These are phyloP conservation scores for Caenorhabditis japonica DNA, from an alignment of 2,888 invertebrate species.

Conservation along the genomic window DNA sequence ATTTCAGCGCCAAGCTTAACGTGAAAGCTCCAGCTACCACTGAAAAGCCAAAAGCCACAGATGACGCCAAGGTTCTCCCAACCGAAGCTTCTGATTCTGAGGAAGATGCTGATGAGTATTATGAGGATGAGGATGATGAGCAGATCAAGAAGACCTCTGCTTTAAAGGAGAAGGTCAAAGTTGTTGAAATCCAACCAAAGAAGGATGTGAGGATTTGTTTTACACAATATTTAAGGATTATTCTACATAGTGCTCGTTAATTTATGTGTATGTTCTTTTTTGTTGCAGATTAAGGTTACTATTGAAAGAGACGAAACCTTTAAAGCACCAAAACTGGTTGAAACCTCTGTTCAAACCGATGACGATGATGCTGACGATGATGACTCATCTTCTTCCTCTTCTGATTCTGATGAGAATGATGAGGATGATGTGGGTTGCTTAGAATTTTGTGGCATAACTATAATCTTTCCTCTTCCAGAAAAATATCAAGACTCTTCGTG, in stretches of 20 bases:
- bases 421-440: constrained; percentile 49
- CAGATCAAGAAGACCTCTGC: constrained; percentile 60
- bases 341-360: constrained; percentile 59
- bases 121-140: constrained; percentile 70
- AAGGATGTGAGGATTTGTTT: constrained; percentile 12
- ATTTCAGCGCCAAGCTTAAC: constrained; percentile 53
- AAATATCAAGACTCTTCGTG: constrained; percentile 61
- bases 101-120: constrained; percentile 68
- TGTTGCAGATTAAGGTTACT: constrained; percentile 35
- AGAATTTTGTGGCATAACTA: too few relatives aligned
- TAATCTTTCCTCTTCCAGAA: constrained; percentile 38
- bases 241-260: background rate
- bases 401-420: constrained; percentile 64
- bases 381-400: constrained; percentile 47
- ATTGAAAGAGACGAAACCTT: constrained; percentile 35
- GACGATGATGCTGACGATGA: constrained; percentile 68
- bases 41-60: constrained; percentile 47
- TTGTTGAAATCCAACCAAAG: constrained; percentile 58
- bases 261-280: background rate
- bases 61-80: constrained; percentile 49
- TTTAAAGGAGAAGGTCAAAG: constrained; percentile 53
- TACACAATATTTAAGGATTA: background rate
- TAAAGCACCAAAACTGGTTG: constrained; percentile 47
- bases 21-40: constrained; percentile 57
- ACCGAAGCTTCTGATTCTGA: constrained; percentile 61